These are phyloP conservation scores for Ginglymostoma cirratum DNA, from an alignment of 2,113 vertebrate genomes.

Conservation along the genomic window DNA sequence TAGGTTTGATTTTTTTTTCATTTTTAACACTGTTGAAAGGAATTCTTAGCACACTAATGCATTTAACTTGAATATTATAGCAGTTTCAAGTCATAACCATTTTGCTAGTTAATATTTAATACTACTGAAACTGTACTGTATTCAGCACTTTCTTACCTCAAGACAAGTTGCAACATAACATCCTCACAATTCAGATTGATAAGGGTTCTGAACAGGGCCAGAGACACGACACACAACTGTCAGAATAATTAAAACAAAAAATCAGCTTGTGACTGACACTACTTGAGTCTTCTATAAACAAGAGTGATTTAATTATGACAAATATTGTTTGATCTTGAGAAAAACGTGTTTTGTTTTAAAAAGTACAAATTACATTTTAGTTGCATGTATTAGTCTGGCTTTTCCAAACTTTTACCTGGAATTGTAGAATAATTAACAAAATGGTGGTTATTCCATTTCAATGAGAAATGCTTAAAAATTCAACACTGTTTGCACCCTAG, in stretches of 20 bases:
- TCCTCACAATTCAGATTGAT: slow-evolving; percentile 93
- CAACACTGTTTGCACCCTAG: background rate
- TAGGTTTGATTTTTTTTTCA: background rate
- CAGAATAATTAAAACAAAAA: slow-evolving; percentile 43
- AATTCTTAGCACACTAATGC: background rate
- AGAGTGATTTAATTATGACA: background rate
- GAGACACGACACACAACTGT: slow-evolving; percentile 86
- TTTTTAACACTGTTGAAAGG: background rate
- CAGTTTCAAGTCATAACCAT: background rate
- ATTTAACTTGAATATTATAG: background rate
- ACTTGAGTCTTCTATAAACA: background rate
- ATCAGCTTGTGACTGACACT: slow-evolving; percentile 42
- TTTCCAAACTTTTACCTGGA: background rate
- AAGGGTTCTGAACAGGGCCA: slow-evolving; percentile 86
- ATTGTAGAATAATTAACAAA: background rate
- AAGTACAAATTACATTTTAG: background rate
- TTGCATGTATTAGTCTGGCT: background rate
- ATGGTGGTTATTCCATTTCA: background rate
- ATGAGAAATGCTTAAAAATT: background rate
- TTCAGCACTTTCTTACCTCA: slow-evolving; percentile 62
- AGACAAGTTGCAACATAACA: slow-evolving; percentile 87
- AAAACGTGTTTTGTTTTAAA: background rate
- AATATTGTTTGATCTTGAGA: background rate
- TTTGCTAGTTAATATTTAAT: background rate
- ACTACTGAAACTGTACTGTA: background rate